phyloP scores from a whole-genome alignment of 2,888 invertebrate genomes.

The Hoplodrina ambigua region DNA sequence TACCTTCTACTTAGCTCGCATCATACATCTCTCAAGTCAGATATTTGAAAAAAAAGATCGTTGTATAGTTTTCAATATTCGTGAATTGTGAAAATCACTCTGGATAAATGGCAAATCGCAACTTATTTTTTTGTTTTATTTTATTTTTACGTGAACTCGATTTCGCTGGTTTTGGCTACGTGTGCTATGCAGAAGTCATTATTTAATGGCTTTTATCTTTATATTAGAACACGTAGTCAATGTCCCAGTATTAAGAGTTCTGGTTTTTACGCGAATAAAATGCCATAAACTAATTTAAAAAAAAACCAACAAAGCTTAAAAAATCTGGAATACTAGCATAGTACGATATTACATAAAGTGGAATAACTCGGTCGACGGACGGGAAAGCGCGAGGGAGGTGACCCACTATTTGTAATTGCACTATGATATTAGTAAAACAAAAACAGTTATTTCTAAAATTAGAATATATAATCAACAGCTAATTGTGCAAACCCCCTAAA shows the following conservation, averaged over 20 bases:
- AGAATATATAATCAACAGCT: no score
- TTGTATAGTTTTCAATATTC: slow-evolving; percentile 36
- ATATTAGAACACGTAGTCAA: background rate
- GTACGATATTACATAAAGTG: no score
- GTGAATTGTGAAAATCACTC: slow-evolving; percentile 19
- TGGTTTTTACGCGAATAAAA: slow-evolving; percentile 2
- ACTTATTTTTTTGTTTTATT: slow-evolving; percentile 49
- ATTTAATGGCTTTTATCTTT: background rate
- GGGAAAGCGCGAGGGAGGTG: no score
- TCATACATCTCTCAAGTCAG: slow-evolving; percentile 3
- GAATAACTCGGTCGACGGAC: no score
- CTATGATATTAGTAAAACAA: no score
- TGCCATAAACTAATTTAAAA: background rate
- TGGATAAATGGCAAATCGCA: slow-evolving; percentile 49
- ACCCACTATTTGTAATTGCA: no score
- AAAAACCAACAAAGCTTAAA: no score
- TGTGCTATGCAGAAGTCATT: background rate
- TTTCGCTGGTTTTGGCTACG: background rate
- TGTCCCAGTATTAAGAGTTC: background rate
- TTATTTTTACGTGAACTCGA: background rate
- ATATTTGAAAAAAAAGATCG: slow-evolving; percentile 15
- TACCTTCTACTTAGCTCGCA: slow-evolving; percentile 31
- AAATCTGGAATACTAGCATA: no score
- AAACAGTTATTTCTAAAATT: no score
- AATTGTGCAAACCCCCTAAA: no score